Conservation (phyloP, 2,797 vertebrate genomes). For the Bovichtus variegatus region DNA sequence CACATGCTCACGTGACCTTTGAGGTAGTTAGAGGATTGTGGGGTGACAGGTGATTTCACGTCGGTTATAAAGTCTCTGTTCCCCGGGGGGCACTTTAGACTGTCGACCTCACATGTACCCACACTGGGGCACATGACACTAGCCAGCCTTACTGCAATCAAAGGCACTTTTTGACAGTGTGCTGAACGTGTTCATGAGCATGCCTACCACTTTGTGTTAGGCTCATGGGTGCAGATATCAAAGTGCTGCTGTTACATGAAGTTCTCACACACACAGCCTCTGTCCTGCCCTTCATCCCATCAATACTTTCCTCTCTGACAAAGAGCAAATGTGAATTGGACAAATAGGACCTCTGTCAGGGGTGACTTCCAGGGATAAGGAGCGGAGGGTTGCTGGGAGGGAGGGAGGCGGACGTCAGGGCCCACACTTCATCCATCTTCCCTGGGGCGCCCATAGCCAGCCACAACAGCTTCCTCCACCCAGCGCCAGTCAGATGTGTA, state of each 20-base stretch:
- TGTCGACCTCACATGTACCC: constrained; percentile 34
- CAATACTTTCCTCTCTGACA: constrained; percentile 51
- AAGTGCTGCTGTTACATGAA: constrained; percentile 39
- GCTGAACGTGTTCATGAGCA: constrained; percentile 34
- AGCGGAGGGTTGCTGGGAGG: constrained; percentile 29
- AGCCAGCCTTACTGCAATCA: constrained; percentile 53
- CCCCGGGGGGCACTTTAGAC: constrained; percentile 48
- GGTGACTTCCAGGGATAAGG: constrained; percentile 63
- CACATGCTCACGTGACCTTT: constrained; percentile 46
- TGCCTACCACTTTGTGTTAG: constrained; percentile 10
- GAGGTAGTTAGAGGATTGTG: constrained; percentile 43
- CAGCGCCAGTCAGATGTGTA: constrained; percentile 38
- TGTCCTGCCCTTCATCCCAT: constrained; percentile 24
- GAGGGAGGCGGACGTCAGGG: constrained; percentile 10
- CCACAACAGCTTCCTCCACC: constrained; percentile 8
- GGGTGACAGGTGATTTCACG: constrained; percentile 65
- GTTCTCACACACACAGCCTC: constrained; percentile 19
- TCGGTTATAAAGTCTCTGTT: constrained; percentile 40
- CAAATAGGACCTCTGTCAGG: constrained; percentile 60
- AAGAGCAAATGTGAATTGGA: constrained; percentile 66
- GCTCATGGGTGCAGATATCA: constrained; percentile 32
- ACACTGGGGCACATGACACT: constrained; percentile 32
- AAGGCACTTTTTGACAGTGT: constrained; percentile 66
- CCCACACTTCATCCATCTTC: constrained; percentile 66
- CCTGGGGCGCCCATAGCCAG: constrained; percentile 11